Evolutionary conservation across 2,797 vertebrate species (phyloP).

Genomic region (Myotis findleyi): DNA sequence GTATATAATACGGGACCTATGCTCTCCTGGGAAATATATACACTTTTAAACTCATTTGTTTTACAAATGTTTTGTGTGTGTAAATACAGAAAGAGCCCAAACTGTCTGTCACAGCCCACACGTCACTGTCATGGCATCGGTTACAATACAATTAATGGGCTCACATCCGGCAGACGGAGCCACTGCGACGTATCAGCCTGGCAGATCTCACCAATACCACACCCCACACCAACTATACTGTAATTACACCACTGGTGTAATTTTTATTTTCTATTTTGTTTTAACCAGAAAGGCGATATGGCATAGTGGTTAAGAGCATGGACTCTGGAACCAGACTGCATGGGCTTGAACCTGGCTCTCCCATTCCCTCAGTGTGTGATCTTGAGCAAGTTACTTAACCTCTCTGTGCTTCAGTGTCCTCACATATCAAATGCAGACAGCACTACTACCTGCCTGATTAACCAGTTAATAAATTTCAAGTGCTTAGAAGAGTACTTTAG

Average conservation of each 20-base stretch:
- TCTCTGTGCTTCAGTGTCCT: not conserved
- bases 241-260: not conserved
- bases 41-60: slow-evolving; percentile 11
- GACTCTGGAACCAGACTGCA: not conserved
- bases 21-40: not conserved
- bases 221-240: not conserved
- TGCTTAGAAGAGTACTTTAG: not conserved
- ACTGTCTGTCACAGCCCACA: not conserved
- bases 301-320: not conserved
- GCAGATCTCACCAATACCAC: not conserved
- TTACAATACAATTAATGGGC: not conserved
- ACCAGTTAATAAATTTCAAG: not conserved
- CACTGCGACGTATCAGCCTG: not conserved
- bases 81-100: slow-evolving; percentile 63
- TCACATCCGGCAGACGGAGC: not conserved
- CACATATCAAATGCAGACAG: not conserved
- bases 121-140: not conserved
- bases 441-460: not conserved
- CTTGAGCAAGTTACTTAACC: not conserved
- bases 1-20: not conserved
- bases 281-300: not conserved
- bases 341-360: not conserved
- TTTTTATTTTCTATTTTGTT: slow-evolving; percentile 7
- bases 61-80: not conserved
- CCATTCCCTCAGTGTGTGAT: not conserved